Percentiles rank a stretch among this genome's conserved stretches.
phyloP scores from a whole-genome alignment of 1,140 invertebrate species.

The Oscheius sp. region DNA sequence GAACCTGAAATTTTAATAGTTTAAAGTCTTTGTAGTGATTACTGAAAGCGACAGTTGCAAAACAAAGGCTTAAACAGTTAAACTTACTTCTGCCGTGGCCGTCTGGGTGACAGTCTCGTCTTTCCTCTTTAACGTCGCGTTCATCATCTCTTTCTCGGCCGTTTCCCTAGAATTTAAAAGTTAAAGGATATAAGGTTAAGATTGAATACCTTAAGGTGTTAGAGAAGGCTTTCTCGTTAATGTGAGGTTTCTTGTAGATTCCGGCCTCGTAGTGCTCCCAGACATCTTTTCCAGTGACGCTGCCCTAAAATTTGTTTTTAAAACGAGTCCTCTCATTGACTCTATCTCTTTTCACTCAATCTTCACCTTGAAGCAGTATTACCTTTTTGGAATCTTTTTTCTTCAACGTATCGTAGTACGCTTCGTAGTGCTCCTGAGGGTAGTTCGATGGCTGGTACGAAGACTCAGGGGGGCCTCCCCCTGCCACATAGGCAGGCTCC shows the following conservation, averaged over 20 bases:
- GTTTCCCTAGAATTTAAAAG: constrained; percentile 2
- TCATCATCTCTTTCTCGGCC: constrained; percentile 22
- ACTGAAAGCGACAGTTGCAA: not conserved
- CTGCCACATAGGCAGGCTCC: constrained; percentile 58
- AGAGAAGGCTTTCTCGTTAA: constrained; percentile 52
- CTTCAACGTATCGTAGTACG: constrained; percentile 57
- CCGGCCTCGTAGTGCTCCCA: constrained; percentile 57
- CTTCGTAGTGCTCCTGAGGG: constrained; percentile 54
- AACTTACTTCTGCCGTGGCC: constrained; percentile 23
- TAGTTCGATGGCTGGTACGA: constrained; percentile 55
- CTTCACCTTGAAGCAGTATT: not conserved
- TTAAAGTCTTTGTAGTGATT: not conserved
- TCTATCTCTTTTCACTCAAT: not conserved
- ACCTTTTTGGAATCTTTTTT: constrained; percentile 39
- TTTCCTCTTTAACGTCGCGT: constrained; percentile 14
- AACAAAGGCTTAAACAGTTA: not conserved
- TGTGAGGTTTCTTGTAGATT: constrained; percentile 54
- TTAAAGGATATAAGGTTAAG: not conserved
- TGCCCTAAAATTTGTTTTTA: constrained; percentile 14
- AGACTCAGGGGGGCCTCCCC: constrained; percentile 44
- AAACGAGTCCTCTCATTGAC: not conserved
- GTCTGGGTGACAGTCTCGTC: constrained; percentile 25
- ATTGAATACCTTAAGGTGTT: constrained; percentile 27
- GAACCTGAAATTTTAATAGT: constrained; percentile 5
- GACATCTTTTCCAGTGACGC: constrained; percentile 7